Evolutionary conservation across 2,888 invertebrate genomes (phyloP).

Genomic region (Orthosia cruda): DNA sequence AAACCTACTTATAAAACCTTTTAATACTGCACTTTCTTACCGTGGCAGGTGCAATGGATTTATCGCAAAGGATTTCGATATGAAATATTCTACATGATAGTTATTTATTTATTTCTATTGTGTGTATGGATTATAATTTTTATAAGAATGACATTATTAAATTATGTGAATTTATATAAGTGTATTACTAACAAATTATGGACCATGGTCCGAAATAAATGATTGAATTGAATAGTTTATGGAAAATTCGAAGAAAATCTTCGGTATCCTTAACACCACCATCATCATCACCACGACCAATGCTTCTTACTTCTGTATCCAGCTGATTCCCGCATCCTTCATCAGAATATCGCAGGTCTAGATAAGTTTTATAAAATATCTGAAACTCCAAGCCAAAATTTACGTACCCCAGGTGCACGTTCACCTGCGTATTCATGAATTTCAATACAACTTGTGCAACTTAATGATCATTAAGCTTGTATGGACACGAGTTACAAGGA

Average conservation of each 20-base stretch:
- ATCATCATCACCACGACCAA: not conserved
- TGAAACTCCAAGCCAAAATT: slow-evolving; percentile 3
- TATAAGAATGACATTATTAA: too few relatives aligned
- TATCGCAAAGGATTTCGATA: slow-evolving; percentile 59
- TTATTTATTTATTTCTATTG: too few relatives aligned
- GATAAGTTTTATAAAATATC: not conserved
- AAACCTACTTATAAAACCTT: slow-evolving; percentile 72
- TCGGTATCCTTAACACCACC: too few relatives aligned
- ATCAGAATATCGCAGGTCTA: not conserved
- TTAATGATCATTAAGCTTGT: slow-evolving; percentile 35
- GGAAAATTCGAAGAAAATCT: too few relatives aligned
- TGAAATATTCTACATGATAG: slow-evolving; percentile 5
- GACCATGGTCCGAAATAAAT: too few relatives aligned
- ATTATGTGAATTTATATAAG: too few relatives aligned
- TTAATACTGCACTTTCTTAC: slow-evolving; percentile 69
- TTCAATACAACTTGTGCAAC: slow-evolving; percentile 18
- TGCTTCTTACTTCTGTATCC: not conserved
- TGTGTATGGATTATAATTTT: too few relatives aligned
- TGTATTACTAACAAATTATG: too few relatives aligned
- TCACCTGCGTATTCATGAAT: slow-evolving; percentile 5
- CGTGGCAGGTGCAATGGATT: slow-evolving; percentile 69
- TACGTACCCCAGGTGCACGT: not conserved
- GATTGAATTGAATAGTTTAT: too few relatives aligned
- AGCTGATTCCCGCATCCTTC: not conserved
- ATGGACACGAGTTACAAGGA: not conserved